Percentiles rank a stretch among this genome's conserved stretches.
phyloP scores from a whole-genome alignment of 2,113 vertebrate genomes.

The Octodon degus region DNA sequence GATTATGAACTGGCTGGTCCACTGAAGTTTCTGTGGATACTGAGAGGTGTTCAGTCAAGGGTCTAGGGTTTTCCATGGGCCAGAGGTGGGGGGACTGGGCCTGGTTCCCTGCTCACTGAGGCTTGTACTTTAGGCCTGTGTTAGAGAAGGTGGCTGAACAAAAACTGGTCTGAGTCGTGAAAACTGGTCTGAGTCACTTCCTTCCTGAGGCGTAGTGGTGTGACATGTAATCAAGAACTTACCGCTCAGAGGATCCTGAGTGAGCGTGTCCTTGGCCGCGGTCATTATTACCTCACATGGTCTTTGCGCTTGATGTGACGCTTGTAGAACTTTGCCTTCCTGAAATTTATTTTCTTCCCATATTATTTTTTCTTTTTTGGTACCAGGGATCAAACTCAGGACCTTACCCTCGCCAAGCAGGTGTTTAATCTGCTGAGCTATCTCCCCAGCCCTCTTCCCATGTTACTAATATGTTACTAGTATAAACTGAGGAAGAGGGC shows the following conservation, averaged over 20 bases:
- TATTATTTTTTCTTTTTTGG: not conserved
- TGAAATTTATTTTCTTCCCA: conserved; percentile 53
- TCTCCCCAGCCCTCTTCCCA: not conserved
- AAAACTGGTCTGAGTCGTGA: too few relatives aligned
- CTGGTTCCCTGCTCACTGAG: not conserved
- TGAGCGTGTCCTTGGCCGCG: not conserved
- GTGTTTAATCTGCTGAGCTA: too few relatives aligned
- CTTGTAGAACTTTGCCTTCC: not conserved
- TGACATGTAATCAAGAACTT: conserved; percentile 6
- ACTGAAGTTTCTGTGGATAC: conserved; percentile 2
- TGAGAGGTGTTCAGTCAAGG: not conserved
- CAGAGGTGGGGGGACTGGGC: not conserved
- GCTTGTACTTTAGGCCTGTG: not conserved
- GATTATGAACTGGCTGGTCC: conserved; percentile 1
- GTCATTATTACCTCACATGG: not conserved
- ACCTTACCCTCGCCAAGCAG: too few relatives aligned
- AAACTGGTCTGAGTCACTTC: conserved; percentile 50
- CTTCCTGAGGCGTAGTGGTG: conserved; percentile 16
- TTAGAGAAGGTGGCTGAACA: not conserved
- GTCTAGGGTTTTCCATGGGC: not conserved
- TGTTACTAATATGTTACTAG: conserved; percentile 52
- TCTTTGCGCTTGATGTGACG: conserved; percentile 19
- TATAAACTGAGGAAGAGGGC: conserved; percentile 16
- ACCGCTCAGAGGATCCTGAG: not conserved
- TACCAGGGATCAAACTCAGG: too few relatives aligned